Percentiles rank a stretch among this genome's conserved stretches.
phyloP scores from a whole-genome alignment of 2,888 invertebrate species.

The Pyrochroa serraticornis region DNA sequence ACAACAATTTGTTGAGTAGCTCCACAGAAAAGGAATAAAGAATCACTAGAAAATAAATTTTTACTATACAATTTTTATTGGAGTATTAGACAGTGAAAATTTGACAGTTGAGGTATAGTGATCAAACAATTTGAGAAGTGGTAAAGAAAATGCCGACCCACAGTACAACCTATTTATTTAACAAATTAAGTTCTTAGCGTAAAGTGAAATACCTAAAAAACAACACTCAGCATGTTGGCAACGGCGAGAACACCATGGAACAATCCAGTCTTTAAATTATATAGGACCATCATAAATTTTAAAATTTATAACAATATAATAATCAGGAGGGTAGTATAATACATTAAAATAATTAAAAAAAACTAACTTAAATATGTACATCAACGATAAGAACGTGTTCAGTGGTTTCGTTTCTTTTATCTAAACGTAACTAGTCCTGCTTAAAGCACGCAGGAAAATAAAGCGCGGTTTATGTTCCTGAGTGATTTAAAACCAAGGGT shows the following conservation, averaged over 20 bases:
- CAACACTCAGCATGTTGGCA: constrained; percentile 7
- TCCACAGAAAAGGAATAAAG: too few relatives aligned
- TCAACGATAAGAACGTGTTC: constrained; percentile 12
- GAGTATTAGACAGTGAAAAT: too few relatives aligned
- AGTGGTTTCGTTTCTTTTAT: constrained; percentile 12
- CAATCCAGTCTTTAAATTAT: constrained; percentile 27
- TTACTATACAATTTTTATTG: too few relatives aligned
- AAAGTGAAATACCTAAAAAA: constrained; percentile 19
- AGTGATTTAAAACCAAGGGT: not conserved
- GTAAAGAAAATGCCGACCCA: constrained; percentile 6
- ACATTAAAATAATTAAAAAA: constrained; percentile 16
- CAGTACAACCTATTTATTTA: constrained; percentile 21
- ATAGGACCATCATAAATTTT: constrained; percentile 21
- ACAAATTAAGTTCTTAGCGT: constrained; percentile 19
- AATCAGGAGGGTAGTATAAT: not conserved
- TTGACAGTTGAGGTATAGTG: not conserved
- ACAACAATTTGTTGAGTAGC: too few relatives aligned
- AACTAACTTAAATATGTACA: constrained; percentile 14
- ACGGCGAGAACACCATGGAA: constrained; percentile 9
- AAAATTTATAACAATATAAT: constrained; percentile 18
- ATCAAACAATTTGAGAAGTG: not conserved
- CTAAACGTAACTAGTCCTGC: too few relatives aligned
- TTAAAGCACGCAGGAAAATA: too few relatives aligned
- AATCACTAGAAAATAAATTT: too few relatives aligned
- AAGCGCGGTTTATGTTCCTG: too few relatives aligned